Conservation (phyloP, 2,888 invertebrate species). For the Philereme vetulata region DNA sequence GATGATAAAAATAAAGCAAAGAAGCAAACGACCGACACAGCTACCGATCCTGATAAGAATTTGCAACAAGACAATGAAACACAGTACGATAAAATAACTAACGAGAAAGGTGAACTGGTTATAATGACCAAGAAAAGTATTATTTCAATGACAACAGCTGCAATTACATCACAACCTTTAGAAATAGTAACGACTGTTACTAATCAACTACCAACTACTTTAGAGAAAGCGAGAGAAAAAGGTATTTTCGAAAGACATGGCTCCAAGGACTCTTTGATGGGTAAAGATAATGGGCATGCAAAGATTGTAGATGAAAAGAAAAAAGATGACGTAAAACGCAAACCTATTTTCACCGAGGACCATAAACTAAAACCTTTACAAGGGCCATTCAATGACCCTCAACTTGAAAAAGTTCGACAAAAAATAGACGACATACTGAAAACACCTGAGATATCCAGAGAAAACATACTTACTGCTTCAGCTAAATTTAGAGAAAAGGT, state of each 20-base stretch:
- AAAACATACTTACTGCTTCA: constrained; percentile 66
- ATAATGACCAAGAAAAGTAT: constrained; percentile 78
- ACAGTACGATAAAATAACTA: constrained; percentile 74
- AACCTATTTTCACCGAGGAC: constrained; percentile 61
- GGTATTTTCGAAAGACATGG: constrained; percentile 74
- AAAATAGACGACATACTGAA: constrained; percentile 78
- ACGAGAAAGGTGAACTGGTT: constrained; percentile 71
- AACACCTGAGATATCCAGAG: constrained; percentile 75
- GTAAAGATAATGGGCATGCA: constrained; percentile 57
- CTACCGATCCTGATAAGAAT: constrained; percentile 57
- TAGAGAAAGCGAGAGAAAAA: constrained; percentile 80
- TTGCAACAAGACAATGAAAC: constrained; percentile 75
- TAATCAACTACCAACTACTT: constrained; percentile 76
- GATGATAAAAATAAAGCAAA: constrained; percentile 41
- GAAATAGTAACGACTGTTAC: constrained; percentile 82
- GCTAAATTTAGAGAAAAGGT: constrained; percentile 52
- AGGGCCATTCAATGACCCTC: constrained; percentile 77
- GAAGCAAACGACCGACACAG: constrained; percentile 46
- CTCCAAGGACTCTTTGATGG: constrained; percentile 75
- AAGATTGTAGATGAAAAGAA: constrained; percentile 43
- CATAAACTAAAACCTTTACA: constrained; percentile 71
- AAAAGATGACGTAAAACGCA: constrained; percentile 39
- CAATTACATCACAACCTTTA: constrained; percentile 82
- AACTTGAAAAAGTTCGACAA: constrained; percentile 75
- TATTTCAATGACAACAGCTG: constrained; percentile 84